Base-by-base conservation (phyloP, 2,797 vertebrate species). In the Carduelis carduelis region DNA sequence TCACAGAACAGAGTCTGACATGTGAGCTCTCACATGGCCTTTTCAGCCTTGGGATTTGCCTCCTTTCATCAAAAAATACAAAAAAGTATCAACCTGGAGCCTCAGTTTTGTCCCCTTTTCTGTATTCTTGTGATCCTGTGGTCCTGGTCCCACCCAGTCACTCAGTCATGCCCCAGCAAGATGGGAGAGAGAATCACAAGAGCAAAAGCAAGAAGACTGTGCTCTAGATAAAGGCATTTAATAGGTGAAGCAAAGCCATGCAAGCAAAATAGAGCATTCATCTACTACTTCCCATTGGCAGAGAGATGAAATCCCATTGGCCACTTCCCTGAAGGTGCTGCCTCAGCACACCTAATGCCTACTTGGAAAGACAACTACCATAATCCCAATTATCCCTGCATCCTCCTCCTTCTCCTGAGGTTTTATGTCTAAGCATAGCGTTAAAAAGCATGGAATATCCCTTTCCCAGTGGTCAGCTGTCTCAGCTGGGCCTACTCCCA, bases 331-430 rank as follows among this genome's bases (percentile, higher is more conserved):
- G 35, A 18, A 82, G 78, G 24, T 18, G 4, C 1, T 17, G 30
- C 22, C 32, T 87, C 49, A 56, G 47, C 27, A 68, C 0, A 1
- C 0, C 0, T 43, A 24, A 30, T 21, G 9, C 19, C 14, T 69
- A 3, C 22, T 23, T 65, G 28, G 43, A 26, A 91, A 87, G 47
- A 65, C 14, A 80, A 5, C 16, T 59, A 14, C 39, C 39, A 17
- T 26, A 55, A 72, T 24, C 26, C 23, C n/a, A 35, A 49, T 16
- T 14, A 19, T 57, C 21, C 28, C 55, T 44, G 20, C 24, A 39
- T 61, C 11, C 1, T 75, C 21, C 20, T 92, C 41, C 37, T 63
- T 74, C 56, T 56, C 47, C 32, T 59, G 24, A 77, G 44, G 0
- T 70, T 56, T 56, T 55, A 6, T 23, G 6, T 52, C 30, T 77